Evolutionary conservation across 2,113 vertebrate genomes (phyloP), one percentile per base, ranked within the genome.

Genomic region (Chaenogobius annularis): DNA sequence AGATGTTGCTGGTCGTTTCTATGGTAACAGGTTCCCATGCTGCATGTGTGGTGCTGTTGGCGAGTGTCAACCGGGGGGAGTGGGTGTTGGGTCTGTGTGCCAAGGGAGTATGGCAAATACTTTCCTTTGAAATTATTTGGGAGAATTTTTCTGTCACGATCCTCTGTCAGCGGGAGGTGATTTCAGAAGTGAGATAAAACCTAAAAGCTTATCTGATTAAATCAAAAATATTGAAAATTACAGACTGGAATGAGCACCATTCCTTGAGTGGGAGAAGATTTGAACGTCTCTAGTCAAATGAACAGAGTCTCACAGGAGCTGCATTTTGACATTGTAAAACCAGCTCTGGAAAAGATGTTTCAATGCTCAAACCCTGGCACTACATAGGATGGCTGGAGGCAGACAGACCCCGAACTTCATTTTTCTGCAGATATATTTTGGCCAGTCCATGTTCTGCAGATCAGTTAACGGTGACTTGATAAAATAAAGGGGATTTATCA

Each of bases 21-120:
- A 93, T 90, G 87, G 92, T 75, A 92, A 93, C 91, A 86, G 78
- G 84, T 77, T 90, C 91, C 88, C 73, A 70, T 74, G 80, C 87
- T 78, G 85, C 72, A 69, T 84, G 75, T 89, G 67, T 75, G 72
- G 80, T 85, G 77, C 82, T 77, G 84, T 74, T 75, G 26, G 75
- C 56, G 73, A 68, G 81, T 62, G 68, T 75, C 70, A 68, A 77
- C 58, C 61, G 70, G 7, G 69, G 72, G 74, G 70, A 70, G 83
- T 58, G 68, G 82, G 77, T 77, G 81, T 70, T 62, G 80, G 48
- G 65, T 73, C 68, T 70, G 72, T 72, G 72, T 48, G 55, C 46
- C 44, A 69, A 73, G 47, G 59, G 66, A 72, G 64, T n/a, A 6
- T 74, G 61, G 50, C 14, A 46, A 58, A 58, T 58, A 26, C 68